Conservation (phyloP, 2,797 vertebrate species). For the Gymnocypris eckloni region DNA sequence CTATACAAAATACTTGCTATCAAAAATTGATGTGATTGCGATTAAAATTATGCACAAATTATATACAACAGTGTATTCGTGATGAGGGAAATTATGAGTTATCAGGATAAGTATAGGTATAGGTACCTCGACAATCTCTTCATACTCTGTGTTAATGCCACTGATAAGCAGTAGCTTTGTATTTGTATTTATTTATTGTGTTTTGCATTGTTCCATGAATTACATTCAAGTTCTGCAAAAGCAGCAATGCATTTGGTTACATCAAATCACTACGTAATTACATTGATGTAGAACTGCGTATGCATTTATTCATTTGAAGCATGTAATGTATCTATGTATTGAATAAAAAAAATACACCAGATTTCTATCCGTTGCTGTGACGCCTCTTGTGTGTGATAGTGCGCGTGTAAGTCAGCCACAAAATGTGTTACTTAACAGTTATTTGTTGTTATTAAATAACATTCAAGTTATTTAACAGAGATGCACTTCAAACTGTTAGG, state of each 20-base stretch:
- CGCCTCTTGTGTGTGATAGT: slow-evolving; percentile 14
- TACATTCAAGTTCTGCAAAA: slow-evolving; percentile 52
- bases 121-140: slow-evolving; percentile 67
- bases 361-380: slow-evolving; percentile 51
- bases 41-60: slow-evolving; percentile 51
- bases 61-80: slow-evolving; percentile 51
- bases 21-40: slow-evolving; percentile 57
- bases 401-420: background rate
- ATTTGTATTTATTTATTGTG: slow-evolving; percentile 66
- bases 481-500: background rate
- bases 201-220: slow-evolving; percentile 56
- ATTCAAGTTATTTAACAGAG: background rate
- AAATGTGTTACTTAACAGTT: background rate
- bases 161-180: slow-evolving; percentile 58
- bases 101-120: slow-evolving; percentile 44
- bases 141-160: slow-evolving; percentile 58
- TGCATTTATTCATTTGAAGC: slow-evolving; percentile 75
- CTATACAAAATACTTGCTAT: slow-evolving; percentile 69
- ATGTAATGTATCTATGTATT: slow-evolving; percentile 78
- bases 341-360: slow-evolving; percentile 68
- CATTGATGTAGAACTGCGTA: slow-evolving; percentile 70
- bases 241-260: slow-evolving; percentile 63
- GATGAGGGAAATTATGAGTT: slow-evolving; percentile 44
- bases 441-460: background rate
- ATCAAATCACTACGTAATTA: slow-evolving; percentile 65